Evolutionary conservation across 2,113 vertebrate species (phyloP).

Genomic region (Bagarius yarrelli): DNA sequence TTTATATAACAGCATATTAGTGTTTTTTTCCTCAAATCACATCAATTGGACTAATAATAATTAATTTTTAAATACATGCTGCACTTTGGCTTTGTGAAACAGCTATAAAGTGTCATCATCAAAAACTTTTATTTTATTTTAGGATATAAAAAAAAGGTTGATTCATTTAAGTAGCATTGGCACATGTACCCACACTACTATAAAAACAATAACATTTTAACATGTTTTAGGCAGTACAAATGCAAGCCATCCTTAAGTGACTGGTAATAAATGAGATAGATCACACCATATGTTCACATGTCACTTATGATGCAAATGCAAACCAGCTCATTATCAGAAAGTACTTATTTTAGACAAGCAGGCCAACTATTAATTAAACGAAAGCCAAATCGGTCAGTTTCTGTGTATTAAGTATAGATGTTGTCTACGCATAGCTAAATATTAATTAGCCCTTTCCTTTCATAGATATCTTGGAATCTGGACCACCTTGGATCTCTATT

Average conservation of each 20-base stretch:
- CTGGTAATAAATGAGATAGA: neutral
- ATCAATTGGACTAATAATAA: neutral
- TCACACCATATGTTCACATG: neutral
- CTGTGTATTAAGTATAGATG: slow-evolving; percentile 1
- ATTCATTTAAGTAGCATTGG: no score
- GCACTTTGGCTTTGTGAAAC: no score
- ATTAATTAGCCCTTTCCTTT: slow-evolving; percentile 27
- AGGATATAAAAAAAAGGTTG: no score
- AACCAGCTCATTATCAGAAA: neutral
- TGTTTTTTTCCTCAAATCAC: neutral
- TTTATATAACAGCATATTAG: neutral
- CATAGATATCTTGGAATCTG: slow-evolving; percentile 31
- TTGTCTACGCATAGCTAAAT: neutral
- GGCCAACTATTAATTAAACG: neutral
- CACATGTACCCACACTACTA: no score
- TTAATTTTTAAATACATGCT: neutral
- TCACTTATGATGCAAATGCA: no score
- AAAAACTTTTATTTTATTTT: no score
- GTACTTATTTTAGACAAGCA: neutral
- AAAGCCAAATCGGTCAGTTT: neutral
- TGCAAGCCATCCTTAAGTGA: neutral
- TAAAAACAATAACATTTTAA: no score
- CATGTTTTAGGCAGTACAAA: neutral
- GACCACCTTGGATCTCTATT: slow-evolving; percentile 48
- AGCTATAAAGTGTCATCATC: no score